Evolutionary conservation across 2,888 invertebrate genomes (phyloP), one percentile per base, ranked within the genome.

Genomic region (Polydrusus tereticollis): DNA sequence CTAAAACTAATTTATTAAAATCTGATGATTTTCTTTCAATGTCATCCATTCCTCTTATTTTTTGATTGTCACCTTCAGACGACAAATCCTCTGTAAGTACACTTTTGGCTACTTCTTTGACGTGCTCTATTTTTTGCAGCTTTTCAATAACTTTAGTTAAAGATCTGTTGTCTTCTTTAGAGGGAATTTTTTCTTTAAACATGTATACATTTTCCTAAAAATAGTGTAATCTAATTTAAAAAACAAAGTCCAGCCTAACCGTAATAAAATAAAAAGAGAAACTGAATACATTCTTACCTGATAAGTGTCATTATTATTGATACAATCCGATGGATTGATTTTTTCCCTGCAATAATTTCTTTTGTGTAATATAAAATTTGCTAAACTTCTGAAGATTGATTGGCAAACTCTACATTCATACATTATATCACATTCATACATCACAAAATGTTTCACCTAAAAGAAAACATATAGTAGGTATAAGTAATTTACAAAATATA

Each of bases 291-390:
- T 43, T 12, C 70, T 75, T 76, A 73, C 76, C 60, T 73, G 36
- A 33, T 69, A 43, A 45, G 47, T 69, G 23, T 74, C 69, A 63
- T 71, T 68, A 60, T 76, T 65, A 60, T 65, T 65, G 16, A 71
- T 23, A 23, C 63, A 23, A 69, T 72, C 62, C 52, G 68, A 21
- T 16, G 73, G 74, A 64, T 69, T 77, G 60, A 88, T 90, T 75
- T 87, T 88, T 68, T 89, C 88, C 77, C 85, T 88, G 81, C 97
- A 97, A 83, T 93, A 97, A 41, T 91, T 89, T 71, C 96, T 88
- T 86, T 97, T 97, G 84, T 97, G 97, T 36, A 94, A 92, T 77
- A 97, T 90, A 82, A 96, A 95, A 86, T 97, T 96, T 14, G 93
- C 92, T 75, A 97, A 86, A 83, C 94, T 94, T 78, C 97, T 89